Evolutionary conservation across 2,113 vertebrate species (phyloP), one percentile per base, ranked within the genome.

Genomic region (Periophthalmodon schlosseri): DNA sequence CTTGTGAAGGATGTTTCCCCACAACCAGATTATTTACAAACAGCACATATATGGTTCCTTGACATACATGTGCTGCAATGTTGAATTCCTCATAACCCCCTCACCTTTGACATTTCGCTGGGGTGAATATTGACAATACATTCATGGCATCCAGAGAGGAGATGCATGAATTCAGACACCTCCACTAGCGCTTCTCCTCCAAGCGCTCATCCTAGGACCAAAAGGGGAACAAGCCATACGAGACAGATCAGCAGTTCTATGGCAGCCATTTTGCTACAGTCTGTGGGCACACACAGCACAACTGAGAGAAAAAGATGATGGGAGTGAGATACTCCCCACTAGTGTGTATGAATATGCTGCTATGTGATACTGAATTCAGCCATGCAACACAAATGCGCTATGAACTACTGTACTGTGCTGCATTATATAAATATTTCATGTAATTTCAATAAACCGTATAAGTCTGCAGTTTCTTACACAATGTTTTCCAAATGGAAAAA

Each of bases 261-360:
- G 72, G 90, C 87, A 78, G 89, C 89, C 91, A 92, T 92, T 92
- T 92, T 89, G 83, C 88, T 89, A 86, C 83, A 86, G 77, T 83
- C 78, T 87, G 82, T 88, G 84, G 86, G 84, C 81, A 83, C 81
- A 87, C 81, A 86, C 79, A 80, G 63, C 82, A 49, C 39, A 68
- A 68, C n/a, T 69, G 65, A 68, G 56, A 67, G 66, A 50, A 69
- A 46, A 47, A 67, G 69, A 70, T 0, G 47, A 68, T 20, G 57
- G 86, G 61, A 67, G 71, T 61, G 81, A 77, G 68, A 67, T 68
- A 69, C 73, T 23, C 60, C 3, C 28, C 28, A 28, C 28, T 28
- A 63, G 67, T 69, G 64, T 60, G 60, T 68, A 52, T 74, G 49
- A 14, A 58, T 14, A 58, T 66, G 6, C 33, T 70, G 9, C 33